Evolutionary conservation across 2,888 invertebrate genomes (phyloP), one percentile per base, ranked within the genome.

Genomic region (Nemapogon koenigi): DNA sequence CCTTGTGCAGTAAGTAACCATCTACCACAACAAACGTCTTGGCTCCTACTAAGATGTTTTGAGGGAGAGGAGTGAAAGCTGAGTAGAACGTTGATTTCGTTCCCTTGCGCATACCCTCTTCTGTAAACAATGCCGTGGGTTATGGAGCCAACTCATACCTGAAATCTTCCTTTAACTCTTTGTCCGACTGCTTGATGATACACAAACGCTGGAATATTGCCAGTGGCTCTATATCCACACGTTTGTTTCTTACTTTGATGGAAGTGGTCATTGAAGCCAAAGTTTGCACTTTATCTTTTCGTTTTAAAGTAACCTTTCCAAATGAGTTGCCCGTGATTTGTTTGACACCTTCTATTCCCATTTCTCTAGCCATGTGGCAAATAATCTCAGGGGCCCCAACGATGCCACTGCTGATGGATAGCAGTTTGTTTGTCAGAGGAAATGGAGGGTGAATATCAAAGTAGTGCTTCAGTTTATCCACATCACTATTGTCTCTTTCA

Each of bases 131-230:
- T 25, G 46, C 39, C 28, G 39, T 25, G 16, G 44, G 46, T 18
- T 33, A 46, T 11, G 44, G 46, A 13, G 43, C 37, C 11, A 46
- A 37, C 18, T 42, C 44, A 39, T 33, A 41, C 3, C 31, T 25
- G 13, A 46, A 28, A 36, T 18, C 33, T 25, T 39, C 10, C 27
- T 41, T 32, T 18, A 46, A 26, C 7, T 45, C 37, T 11, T 38
- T 31, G 8, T 25, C 16, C 11, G 42, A 29, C 43, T 39, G 14
- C 16, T 41, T 42, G 4, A 28, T 7, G 26, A 43, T 36, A 17
- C 37, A 25, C 25, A 46, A 41, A 37, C 44, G 31, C 35, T 42
- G 41, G 32, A 45, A 45, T 2, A 43, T 17, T 16, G 44, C n/a
- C 3, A 45, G 37, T 7, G 43, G 43, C 37, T 46, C 32, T 2